Conservation (phyloP, 2,888 invertebrate genomes). For the Acleris sparsana region DNA sequence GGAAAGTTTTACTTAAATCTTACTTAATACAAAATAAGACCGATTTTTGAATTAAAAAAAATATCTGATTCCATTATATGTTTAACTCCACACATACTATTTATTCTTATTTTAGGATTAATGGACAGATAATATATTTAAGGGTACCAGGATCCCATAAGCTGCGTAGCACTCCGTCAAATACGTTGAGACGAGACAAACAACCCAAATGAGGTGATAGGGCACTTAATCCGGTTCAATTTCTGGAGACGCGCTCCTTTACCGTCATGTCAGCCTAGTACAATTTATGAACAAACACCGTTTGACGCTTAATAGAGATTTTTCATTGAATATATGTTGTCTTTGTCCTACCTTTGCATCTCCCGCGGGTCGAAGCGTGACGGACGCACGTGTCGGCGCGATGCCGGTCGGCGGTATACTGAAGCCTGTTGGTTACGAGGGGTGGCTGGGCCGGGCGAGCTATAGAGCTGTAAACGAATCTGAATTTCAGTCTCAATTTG, state of each 20-base stretch:
- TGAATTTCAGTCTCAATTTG: neutral
- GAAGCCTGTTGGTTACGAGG: constrained; percentile 57
- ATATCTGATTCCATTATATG: too few relatives aligned
- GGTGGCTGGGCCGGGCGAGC: constrained; percentile 52
- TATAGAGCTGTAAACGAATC: constrained; percentile 51
- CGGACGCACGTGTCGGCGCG: constrained; percentile 48
- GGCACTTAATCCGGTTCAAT: constrained; percentile 17
- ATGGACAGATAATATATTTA: too few relatives aligned
- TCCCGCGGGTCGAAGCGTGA: constrained; percentile 44
- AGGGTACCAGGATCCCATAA: constrained; percentile 13
- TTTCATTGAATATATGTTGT: neutral
- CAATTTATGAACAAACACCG: neutral
- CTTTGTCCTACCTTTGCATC: constrained; percentile 59
- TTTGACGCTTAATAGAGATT: neutral
- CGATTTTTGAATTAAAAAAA: too few relatives aligned
- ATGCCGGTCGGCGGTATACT: constrained; percentile 56
- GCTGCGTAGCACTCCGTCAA: constrained; percentile 9
- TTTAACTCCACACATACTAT: too few relatives aligned
- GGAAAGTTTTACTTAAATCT: too few relatives aligned
- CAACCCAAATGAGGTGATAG: constrained; percentile 11
- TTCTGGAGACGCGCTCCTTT: constrained; percentile 11
- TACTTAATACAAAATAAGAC: too few relatives aligned
- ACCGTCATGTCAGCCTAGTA: constrained; percentile 14
- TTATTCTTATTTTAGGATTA: too few relatives aligned
- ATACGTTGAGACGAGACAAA: constrained; percentile 16